Base-by-base conservation (phyloP, 2,888 invertebrate genomes). In the Campoplex nolae region DNA sequence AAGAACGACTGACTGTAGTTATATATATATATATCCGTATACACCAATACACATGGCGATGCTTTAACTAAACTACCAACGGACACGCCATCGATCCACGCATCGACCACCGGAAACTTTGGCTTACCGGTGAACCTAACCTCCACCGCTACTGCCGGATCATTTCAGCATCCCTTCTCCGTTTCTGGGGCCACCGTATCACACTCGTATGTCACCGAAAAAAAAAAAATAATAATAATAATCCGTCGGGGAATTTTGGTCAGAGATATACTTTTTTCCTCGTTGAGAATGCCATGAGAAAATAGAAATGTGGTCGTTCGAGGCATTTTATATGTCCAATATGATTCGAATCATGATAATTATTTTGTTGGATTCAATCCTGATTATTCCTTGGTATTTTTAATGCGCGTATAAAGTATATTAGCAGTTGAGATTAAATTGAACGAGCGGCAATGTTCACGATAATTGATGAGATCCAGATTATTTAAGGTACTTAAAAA, bases 51-150 rank as follows among this genome's bases (percentile, higher is more conserved):
- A 68, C 13, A 68, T 45, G 28, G 84, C 76, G 48, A 76, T 70
- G 79, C 75, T 86, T 77, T 77, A 62, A 83, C 67, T 58, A 58
- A 83, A 86, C 79, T 83, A 80, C 86, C 83, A 83, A 77, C 76
- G 86, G 70, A 78, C 86, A 87, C 70, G 74, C 87, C 74, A 87
- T 76, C 54, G 85, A 85, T 88, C 87, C 79, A 82, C 82, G 58
- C 83, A 48, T 70, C 76, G 56, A 88, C 90, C 88, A 89, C 90
- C 91, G 90, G 91, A 91, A 91, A 90, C 88, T 90, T 90, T 90
- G 91, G 90, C 90, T 91, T 88, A 90, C 88, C 85, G 89, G 89
- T 91, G 90, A 88, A 89, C 88, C 77, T 88, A 77, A 84, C 70
- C 23, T 51, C 70, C 38, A 38, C 45, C 45, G 42, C 48, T 23